Conservation (phyloP, 2,113 vertebrate genomes). For the Hippocampus guttulatus region DNA sequence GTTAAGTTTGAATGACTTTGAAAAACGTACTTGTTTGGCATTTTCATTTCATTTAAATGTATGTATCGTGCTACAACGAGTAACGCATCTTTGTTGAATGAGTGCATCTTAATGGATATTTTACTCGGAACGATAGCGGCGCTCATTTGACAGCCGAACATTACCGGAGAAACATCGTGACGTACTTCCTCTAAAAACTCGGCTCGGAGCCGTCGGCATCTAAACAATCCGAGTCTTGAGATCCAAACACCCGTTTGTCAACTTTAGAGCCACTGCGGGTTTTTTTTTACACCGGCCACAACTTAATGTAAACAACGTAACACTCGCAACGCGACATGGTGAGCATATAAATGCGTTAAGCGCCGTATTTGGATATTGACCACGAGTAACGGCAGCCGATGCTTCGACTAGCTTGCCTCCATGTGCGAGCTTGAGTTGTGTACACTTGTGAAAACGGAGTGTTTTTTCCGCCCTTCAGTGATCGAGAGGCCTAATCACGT, state of each 20-base stretch:
- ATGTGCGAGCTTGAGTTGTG: slow-evolving; percentile 32
- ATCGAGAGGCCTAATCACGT: no score
- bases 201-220: slow-evolving; percentile 64
- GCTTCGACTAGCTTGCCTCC: slow-evolving; percentile 51
- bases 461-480: no score
- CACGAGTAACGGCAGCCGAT: slow-evolving; percentile 19
- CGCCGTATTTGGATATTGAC: background rate
- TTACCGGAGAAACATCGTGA: background rate
- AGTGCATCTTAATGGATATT: no score
- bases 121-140: background rate
- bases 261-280: background rate
- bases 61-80: fast-evolving
- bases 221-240: slow-evolving; percentile 38
- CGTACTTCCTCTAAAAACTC: slow-evolving; percentile 60
- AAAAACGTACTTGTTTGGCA: background rate
- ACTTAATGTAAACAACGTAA: slow-evolving; percentile 3
- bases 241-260: slow-evolving; percentile 13
- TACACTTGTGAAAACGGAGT: background rate
- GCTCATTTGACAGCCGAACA: slow-evolving; percentile 21
- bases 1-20: no score
- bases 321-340: slow-evolving; percentile 63
- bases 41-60: background rate
- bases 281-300: background rate
- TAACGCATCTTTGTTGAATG: background rate
- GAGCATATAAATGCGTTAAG: slow-evolving; percentile 6